Evolutionary conservation across 2,797 vertebrate genomes (phyloP), one percentile per base, ranked within the genome.

Genomic region (Brachyalestes nurse): DNA sequence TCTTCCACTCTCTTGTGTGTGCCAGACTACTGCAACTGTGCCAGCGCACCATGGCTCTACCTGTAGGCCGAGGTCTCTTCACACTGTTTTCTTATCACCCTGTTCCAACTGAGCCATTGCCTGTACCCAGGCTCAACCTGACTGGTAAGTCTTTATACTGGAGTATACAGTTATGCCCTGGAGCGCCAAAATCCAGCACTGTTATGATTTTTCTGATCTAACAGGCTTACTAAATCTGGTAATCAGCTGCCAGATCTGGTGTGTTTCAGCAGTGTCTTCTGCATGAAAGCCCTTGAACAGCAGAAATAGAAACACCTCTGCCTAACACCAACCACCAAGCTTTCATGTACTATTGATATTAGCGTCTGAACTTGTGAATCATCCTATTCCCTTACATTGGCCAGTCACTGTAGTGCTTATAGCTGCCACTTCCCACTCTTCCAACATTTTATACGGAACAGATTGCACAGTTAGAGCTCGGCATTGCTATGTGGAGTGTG

Each of bases 11-110:
- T 67, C 42, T 17, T 70, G 62, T 77, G 40, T 78, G 6, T 79
- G 77, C 9, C 78, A 96, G 95, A 81, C 91, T 96, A 55, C 85
- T 96, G 47, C 97, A 99, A 90, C 88, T 99, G 79, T 99, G 97
- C 86, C 98, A 99, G 87, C 91, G 98, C 82, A 99, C 98, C 42
- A 99, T 99, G 98, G 95, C 97, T 0, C 94, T 99, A 6, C 97
- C 98, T 0, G 95, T 99, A 0, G 98, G 98, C 53, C 92, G 98
- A 86, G 98, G 97, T 23, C 96, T 99, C 92, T 99, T 99, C 88
- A 99, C 97, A 4, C 91, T 99, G 79, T 99, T 99, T 90, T 99
- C 98, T 0, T 97, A 99, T 42, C 96, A 99, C 53, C 98, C 98
- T 0, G 96, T 99, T 51, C 97, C 97, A 0, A 99, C 98, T 0